phyloP scores from a whole-genome alignment of 2,797 vertebrate genomes.

The Periparus ater region DNA sequence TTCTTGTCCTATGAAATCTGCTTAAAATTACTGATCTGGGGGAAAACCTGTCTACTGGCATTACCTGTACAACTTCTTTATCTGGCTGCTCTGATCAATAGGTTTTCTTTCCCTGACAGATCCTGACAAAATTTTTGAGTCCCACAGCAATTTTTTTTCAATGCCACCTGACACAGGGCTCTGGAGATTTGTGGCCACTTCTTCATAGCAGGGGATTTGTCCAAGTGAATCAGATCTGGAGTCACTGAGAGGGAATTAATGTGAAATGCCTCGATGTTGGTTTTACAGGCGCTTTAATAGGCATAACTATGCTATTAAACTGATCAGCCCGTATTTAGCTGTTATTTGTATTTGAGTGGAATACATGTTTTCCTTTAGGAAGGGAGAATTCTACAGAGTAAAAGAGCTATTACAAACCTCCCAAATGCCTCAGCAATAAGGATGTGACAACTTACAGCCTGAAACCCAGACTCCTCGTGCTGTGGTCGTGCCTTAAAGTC shows the following conservation, averaged over 20 bases:
- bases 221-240: neutral
- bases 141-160: neutral
- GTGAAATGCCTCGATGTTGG: neutral
- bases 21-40: neutral
- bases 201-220: neutral
- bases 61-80: neutral
- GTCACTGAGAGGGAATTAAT: neutral
- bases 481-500: neutral
- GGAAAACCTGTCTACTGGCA: neutral
- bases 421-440: neutral
- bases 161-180: neutral
- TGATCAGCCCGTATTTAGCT: neutral
- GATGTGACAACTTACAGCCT: neutral
- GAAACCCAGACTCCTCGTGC: neutral
- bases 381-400: neutral
- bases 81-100: neutral
- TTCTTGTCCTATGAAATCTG: neutral
- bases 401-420: neutral
- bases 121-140: neutral
- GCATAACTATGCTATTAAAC: neutral
- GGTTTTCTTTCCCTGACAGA: neutral
- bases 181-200: neutral
- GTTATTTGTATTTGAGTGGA: neutral
- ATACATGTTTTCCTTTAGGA: conserved; percentile 1
- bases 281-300: neutral